phyloP scores from a whole-genome alignment of 2,888 invertebrate species.

The Abrostola triplasia region DNA sequence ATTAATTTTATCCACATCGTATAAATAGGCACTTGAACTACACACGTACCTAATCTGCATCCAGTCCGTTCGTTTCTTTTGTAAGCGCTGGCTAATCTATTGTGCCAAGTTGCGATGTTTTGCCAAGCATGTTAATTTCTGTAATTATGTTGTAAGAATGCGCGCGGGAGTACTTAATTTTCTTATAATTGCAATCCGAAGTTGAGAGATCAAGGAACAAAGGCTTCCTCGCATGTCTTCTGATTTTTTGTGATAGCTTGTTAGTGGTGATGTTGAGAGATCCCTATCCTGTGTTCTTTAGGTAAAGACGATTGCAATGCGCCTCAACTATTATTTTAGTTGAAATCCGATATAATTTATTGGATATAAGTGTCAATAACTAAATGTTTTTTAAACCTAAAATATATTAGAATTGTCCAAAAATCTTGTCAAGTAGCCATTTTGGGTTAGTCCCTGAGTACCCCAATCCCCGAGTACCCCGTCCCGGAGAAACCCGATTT shows the following conservation, averaged over 20 bases:
- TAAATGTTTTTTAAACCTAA: no score
- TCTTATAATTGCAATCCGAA: slow-evolving; percentile 24
- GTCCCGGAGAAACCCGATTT: no score
- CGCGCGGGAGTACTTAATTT: slow-evolving; percentile 29
- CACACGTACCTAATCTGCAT: slow-evolving; percentile 46
- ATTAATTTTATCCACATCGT: slow-evolving; percentile 63
- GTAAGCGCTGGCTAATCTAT: slow-evolving; percentile 31
- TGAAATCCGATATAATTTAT: no score
- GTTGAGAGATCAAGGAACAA: slow-evolving; percentile 28
- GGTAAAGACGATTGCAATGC: slow-evolving; percentile 28
- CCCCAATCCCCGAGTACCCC: no score
- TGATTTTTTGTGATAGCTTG: slow-evolving; percentile 21
- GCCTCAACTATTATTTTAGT: neutral
- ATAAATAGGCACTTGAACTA: slow-evolving; percentile 52
- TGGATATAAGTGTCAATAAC: no score
- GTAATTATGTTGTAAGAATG: slow-evolving; percentile 29
- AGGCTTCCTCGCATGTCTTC: slow-evolving; percentile 3
- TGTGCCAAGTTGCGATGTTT: slow-evolving; percentile 22
- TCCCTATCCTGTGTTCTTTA: slow-evolving; percentile 11
- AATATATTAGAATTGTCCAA: no score
- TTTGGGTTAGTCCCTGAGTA: no score
- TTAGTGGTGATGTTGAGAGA: slow-evolving; percentile 3
- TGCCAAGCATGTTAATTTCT: slow-evolving; percentile 25
- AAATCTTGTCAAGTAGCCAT: no score
- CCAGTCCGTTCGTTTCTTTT: slow-evolving; percentile 28